Evolutionary conservation across 2,888 invertebrate genomes (phyloP).

Genomic region (Eulithis prunata): DNA sequence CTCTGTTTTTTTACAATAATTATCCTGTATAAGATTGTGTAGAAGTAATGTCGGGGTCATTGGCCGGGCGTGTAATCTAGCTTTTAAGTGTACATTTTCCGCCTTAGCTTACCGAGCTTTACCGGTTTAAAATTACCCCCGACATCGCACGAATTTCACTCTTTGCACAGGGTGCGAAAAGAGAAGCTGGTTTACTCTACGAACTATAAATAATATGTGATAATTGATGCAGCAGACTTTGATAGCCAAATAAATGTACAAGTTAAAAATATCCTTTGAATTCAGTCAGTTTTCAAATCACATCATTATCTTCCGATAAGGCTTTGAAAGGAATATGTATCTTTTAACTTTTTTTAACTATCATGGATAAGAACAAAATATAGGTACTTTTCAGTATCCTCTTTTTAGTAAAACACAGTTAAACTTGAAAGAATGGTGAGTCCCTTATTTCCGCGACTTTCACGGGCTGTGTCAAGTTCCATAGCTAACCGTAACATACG

Average conservation of each 20-base stretch:
- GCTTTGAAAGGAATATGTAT: too few species aligned
- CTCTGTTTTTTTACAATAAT: too few species aligned
- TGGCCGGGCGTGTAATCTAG: constrained; percentile 29
- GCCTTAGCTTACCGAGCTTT: constrained; percentile 32
- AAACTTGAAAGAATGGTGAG: neutral
- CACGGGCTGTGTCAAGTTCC: constrained; percentile 15
- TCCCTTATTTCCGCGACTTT: too few species aligned
- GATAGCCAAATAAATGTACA: too few species aligned
- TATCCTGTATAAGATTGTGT: constrained; percentile 14
- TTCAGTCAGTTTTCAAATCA: too few species aligned
- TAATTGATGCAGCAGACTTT: too few species aligned
- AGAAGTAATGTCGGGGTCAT: constrained; percentile 20
- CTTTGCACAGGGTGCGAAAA: constrained; percentile 7
- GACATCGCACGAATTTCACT: constrained; percentile 18
- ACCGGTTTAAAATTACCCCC: constrained; percentile 34
- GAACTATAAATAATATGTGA: too few species aligned
- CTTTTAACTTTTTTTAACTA: too few species aligned
- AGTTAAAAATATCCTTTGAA: too few species aligned
- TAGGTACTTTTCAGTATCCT: too few species aligned
- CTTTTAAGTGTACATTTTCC: constrained; percentile 36
- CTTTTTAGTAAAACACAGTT: constrained; percentile 2
- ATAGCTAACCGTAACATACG: constrained; percentile 27
- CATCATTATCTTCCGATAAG: too few species aligned
- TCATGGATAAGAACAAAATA: too few species aligned
- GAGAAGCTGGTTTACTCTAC: neutral